phyloP scores from a whole-genome alignment of 2,797 vertebrate genomes.

The Karalla daura region DNA sequence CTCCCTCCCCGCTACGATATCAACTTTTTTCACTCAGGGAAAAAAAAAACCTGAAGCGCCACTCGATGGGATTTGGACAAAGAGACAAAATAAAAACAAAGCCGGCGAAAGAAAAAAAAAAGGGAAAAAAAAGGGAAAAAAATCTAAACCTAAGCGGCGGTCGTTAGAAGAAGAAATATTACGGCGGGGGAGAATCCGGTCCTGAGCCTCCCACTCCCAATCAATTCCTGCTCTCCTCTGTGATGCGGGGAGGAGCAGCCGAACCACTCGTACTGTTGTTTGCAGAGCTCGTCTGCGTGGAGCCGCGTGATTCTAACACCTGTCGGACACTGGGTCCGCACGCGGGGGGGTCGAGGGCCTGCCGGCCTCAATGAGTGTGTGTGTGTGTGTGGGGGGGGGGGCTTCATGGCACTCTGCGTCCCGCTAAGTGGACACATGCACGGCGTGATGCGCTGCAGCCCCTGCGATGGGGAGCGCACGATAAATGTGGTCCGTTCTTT shows the following conservation, averaged over 20 bases:
- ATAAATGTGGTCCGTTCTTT: no score
- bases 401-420: constrained; percentile 23
- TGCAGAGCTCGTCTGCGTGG: constrained; percentile 70
- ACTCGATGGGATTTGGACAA: constrained; percentile 84
- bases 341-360: constrained; percentile 58
- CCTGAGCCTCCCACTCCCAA: constrained; percentile 80
- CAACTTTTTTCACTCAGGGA: constrained; percentile 86
- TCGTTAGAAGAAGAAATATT: constrained; percentile 79
- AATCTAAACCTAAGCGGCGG: constrained; percentile 80
- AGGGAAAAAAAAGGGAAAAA: constrained; percentile 77
- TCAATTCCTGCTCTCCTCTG: constrained; percentile 80
- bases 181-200: constrained; percentile 76
- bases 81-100: constrained; percentile 78
- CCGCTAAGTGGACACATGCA: constrained; percentile 35
- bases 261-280: constrained; percentile 79
- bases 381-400: no score
- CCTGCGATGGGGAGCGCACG: no score
- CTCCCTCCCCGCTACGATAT: constrained; percentile 82
- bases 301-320: constrained; percentile 67
- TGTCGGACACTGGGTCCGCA: constrained; percentile 66
- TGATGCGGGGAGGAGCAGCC: constrained; percentile 78
- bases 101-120: no score
- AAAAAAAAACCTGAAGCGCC: constrained; percentile 86
- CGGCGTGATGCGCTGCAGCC: no score
- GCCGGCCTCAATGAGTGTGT: constrained; percentile 27